Percentiles rank a stretch among this genome's conserved stretches.
Evolutionary conservation across 1,140 invertebrate species (phyloP).

Genomic region (Chironomus tepperi): DNA sequence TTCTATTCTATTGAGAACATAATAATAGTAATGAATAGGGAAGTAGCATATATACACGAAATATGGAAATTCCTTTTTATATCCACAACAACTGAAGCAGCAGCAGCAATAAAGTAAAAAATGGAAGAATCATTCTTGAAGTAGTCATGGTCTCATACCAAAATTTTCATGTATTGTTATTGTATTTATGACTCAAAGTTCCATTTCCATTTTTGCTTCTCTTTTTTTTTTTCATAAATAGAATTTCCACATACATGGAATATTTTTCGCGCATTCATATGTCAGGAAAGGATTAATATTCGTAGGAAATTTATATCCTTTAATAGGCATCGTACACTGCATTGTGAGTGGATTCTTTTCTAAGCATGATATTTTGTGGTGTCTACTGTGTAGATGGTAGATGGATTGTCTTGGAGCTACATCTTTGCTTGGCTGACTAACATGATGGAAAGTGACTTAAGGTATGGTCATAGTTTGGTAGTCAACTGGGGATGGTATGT

Average conservation of each 20-base stretch:
- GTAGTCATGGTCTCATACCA: neutral
- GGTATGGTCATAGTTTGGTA: too few relatives aligned
- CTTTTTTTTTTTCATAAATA: too few relatives aligned
- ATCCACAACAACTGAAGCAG: neutral
- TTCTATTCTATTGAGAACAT: neutral
- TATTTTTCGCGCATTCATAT: neutral
- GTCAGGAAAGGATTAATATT: conserved; percentile 13
- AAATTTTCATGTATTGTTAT: neutral
- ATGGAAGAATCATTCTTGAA: neutral
- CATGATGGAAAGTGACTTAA: too few relatives aligned
- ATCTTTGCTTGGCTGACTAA: too few relatives aligned
- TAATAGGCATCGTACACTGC: neutral
- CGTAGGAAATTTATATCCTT: conserved; percentile 13
- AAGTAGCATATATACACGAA: neutral
- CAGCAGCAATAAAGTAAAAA: neutral
- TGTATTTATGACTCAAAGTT: neutral
- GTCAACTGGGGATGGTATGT: too few relatives aligned
- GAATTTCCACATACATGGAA: neutral
- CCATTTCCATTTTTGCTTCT: too few relatives aligned
- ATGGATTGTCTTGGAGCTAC: too few relatives aligned
- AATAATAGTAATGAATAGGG: too few relatives aligned
- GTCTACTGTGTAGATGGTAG: too few relatives aligned
- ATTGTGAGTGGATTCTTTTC: too few relatives aligned
- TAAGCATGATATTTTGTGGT: too few relatives aligned
- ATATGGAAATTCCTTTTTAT: neutral